Percentiles rank a stretch among this genome's conserved stretches.
Conservation (phyloP, 2,113 vertebrate species). For the Tragelaphus strepsiceros region DNA sequence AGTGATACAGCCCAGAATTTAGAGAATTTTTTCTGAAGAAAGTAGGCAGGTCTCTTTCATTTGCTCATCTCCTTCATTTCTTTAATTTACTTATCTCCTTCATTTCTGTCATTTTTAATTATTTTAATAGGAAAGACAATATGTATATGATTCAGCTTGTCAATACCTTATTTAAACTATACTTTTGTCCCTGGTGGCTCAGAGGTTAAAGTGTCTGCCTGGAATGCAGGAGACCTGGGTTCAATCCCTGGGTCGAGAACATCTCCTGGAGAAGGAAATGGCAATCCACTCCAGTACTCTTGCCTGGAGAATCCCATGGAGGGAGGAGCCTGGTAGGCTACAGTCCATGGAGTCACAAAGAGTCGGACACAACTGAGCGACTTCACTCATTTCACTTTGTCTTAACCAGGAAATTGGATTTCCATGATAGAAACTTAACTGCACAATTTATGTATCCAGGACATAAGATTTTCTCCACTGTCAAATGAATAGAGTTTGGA, state of each 20-base stretch:
- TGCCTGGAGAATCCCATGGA: too few species aligned
- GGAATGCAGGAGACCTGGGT: too few species aligned
- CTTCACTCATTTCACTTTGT: neutral
- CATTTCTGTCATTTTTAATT: neutral
- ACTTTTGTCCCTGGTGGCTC: neutral
- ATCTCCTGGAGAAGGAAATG: too few species aligned
- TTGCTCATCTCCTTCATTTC: neutral
- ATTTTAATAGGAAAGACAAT: slow-evolving; percentile 11
- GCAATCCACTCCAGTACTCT: too few species aligned
- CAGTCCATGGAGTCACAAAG: too few species aligned
- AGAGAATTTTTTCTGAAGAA: neutral
- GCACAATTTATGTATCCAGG: neutral
- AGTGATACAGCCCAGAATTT: neutral
- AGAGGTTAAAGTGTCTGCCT: too few species aligned
- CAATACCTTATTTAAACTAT: slow-evolving; percentile 1
- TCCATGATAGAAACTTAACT: neutral
- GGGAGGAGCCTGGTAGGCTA: too few species aligned
- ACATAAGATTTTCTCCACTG: neutral
- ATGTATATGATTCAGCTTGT: neutral
- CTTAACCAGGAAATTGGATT: slow-evolving; percentile 1
- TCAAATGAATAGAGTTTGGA: neutral
- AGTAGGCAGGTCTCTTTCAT: neutral
- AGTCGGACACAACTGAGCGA: too few species aligned
- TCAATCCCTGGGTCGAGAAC: too few species aligned
- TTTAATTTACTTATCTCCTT: neutral